Base-by-base conservation (phyloP, 2,113 vertebrate genomes). In the Mobula hypostoma region DNA sequence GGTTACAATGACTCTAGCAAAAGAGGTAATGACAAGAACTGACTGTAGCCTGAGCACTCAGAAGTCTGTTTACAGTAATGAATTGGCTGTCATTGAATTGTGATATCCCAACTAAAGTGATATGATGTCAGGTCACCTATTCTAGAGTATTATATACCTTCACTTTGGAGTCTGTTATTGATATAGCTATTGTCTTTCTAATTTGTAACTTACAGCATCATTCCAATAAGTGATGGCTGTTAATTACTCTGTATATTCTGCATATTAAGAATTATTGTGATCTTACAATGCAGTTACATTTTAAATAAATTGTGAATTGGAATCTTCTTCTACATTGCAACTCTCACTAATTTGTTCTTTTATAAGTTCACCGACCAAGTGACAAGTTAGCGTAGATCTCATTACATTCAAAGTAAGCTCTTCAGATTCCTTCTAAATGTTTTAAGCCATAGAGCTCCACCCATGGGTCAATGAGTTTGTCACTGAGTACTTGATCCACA, bases 81-180 rank as follows among this genome's bases (percentile, higher is more conserved):
- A 70, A 74, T 93, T 93, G 91, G 70, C 70, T 92, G 90, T 72
- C 68, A 29, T 21, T 48, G 66, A 74, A 93, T 93, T 93, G 91
- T 76, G 91, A 74, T 93, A 93, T 76, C 70, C 91, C 91, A 93
- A 12, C 68, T 74, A 56, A 93, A 76, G 91, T 93, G 91, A 93
- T 74, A 93, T 48, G 91, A 76, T 93, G 91, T 74, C 56, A 48
- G 21, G 21, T 76, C 68, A 93, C 68, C 72, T 70, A 93, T 74
- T 5, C 68, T 74, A 24, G 36, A 36, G 40, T 93, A 93, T 93
- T 93, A 48, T 93, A 93, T 72, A 72, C 70, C 68, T 93, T 93
- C 40, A 56, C 70, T 93, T 91, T 27, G 29, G 61, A 90, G 61
- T n/a, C n/a, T 66, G 68, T 74, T 76, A 93, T 72, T 40, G 91